phyloP scores from a whole-genome alignment of 2,797 vertebrate species.

The Brotogeris chrysoptera region DNA sequence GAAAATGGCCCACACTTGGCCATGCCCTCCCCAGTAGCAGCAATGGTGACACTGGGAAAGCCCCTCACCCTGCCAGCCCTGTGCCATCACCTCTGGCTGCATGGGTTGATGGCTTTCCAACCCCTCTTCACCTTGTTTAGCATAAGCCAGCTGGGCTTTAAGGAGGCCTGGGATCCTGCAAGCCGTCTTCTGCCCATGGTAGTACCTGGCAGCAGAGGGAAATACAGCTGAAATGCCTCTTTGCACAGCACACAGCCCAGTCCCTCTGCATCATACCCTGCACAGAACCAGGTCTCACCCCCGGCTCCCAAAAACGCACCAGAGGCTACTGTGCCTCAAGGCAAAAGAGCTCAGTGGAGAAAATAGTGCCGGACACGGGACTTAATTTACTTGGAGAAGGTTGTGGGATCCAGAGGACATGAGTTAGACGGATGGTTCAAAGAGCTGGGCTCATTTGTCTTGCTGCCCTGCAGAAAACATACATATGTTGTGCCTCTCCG shows the following conservation, averaged over 20 bases:
- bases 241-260: neutral
- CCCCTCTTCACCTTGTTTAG: neutral
- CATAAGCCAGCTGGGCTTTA: neutral
- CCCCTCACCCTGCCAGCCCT: neutral
- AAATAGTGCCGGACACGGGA: neutral
- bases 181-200: neutral
- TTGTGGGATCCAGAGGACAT: neutral
- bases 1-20: fast-evolving
- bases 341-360: neutral
- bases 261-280: neutral
- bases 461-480: neutral
- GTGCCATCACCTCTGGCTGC: neutral
- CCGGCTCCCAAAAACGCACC: fast-evolving
- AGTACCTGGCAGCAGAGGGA: neutral
- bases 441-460: neutral
- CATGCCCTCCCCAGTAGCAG: neutral
- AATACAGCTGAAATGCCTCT: neutral
- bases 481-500: neutral
- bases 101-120: neutral
- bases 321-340: fast-evolving
- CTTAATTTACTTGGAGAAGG: neutral
- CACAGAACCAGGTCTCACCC: neutral
- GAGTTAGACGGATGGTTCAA: neutral
- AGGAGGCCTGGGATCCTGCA: neutral
- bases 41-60: neutral